phyloP scores from a whole-genome alignment of 2,113 vertebrate genomes.

The Thamnaconus septentrionalis region DNA sequence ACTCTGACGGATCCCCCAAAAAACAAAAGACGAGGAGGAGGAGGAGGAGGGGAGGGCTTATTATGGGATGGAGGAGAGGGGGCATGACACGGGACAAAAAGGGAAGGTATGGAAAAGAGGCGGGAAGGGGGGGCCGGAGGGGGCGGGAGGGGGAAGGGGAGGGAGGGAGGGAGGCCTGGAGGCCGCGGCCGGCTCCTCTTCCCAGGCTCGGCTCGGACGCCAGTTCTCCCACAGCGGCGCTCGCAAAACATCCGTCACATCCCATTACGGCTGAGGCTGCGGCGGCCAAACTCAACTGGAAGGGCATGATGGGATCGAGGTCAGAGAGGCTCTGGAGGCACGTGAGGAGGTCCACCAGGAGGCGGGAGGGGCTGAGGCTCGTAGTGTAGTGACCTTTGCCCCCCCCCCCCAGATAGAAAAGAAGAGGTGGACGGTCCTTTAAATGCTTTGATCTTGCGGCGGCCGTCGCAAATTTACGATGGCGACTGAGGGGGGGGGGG shows the following conservation, averaged over 20 bases:
- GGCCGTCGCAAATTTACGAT: too few species aligned
- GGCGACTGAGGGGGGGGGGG: too few species aligned
- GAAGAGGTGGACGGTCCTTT: neutral
- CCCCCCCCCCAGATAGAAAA: conserved; percentile 24
- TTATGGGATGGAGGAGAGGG: conserved; percentile 21
- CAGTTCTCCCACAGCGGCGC: conserved; percentile 55
- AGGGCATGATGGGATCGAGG: conserved; percentile 66
- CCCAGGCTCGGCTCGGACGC: conserved; percentile 47
- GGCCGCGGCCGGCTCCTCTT: conserved; percentile 48
- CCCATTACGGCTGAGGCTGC: conserved; percentile 71
- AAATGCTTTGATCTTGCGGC: too few species aligned
- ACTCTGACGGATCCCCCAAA: conserved; percentile 45
- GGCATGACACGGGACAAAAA: conserved; percentile 14
- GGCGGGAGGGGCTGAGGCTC: conserved; percentile 32
- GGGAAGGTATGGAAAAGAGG: conserved; percentile 5
- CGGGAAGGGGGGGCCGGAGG: too few species aligned
- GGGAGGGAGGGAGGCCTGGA: conserved; percentile 21
- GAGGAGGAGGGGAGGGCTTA: conserved; percentile 22
- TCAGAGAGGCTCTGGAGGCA: conserved; percentile 63
- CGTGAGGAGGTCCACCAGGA: conserved; percentile 46
- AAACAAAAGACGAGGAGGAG: conserved; percentile 60
- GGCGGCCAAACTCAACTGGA: conserved; percentile 58
- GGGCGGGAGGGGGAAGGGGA: neutral
- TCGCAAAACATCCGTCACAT: conserved; percentile 71
- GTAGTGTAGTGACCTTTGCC: conserved; percentile 61